These are phyloP conservation scores for Smittia aterrima DNA, from an alignment of 2,888 invertebrate species.

Conservation along the genomic window DNA sequence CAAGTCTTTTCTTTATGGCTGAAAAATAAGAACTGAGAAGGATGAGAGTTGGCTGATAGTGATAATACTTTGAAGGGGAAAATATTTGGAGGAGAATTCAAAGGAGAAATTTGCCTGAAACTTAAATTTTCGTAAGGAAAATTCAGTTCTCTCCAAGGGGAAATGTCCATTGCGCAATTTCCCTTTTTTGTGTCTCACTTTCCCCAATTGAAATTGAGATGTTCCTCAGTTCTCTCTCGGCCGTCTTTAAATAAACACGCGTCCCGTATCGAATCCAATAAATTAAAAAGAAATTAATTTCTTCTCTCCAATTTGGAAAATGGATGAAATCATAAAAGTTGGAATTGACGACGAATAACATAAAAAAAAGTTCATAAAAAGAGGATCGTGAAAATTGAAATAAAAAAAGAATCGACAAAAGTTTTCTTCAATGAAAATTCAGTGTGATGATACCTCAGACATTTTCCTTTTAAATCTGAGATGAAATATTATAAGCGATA, in stretches of 20 bases:
- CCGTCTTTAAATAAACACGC: background rate
- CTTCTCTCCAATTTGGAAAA: background rate
- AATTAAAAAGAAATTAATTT: background rate
- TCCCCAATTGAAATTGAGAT: background rate
- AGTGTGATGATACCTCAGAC: background rate
- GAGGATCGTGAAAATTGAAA: background rate
- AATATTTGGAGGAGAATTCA: background rate
- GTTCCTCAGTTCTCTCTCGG: background rate
- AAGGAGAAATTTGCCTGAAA: background rate
- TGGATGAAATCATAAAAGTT: background rate
- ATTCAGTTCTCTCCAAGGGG: background rate
- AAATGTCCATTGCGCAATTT: background rate
- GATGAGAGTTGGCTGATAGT: too few species aligned
- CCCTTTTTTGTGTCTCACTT: background rate
- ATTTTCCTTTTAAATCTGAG: slow-evolving; percentile 12
- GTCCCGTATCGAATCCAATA: background rate
- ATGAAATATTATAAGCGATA: slow-evolving; percentile 31
- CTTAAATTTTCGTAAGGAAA: too few species aligned
- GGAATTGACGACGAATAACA: background rate
- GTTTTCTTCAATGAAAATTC: background rate
- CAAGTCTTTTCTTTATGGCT: too few species aligned
- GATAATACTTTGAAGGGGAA: too few species aligned
- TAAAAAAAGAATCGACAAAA: background rate
- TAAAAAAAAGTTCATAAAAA: background rate
- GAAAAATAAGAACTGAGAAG: too few species aligned